phyloP scores from a whole-genome alignment of 1,140 invertebrate species.

The Littorina saxatilis region DNA sequence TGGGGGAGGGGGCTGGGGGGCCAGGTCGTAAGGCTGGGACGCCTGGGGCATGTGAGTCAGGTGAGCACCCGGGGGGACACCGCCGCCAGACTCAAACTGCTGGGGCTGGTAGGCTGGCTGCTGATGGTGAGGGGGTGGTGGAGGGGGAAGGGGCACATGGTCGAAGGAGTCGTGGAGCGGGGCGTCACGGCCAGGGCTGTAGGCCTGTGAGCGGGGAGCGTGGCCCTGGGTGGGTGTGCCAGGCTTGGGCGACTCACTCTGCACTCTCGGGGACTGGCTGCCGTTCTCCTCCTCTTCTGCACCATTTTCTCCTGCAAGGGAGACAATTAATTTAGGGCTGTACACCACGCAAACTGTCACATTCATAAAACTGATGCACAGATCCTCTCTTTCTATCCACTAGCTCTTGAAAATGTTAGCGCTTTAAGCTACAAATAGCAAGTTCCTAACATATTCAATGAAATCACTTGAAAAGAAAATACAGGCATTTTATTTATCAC shows the following conservation, averaged over 20 bases:
- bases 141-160: constrained; percentile 20
- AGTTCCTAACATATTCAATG: too few relatives aligned
- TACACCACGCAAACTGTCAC: too few relatives aligned
- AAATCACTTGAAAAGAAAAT: too few relatives aligned
- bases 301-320: constrained; percentile 41
- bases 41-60: constrained; percentile 18
- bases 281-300: constrained; percentile 55
- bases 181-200: constrained; percentile 28
- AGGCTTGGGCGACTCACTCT: constrained; percentile 36
- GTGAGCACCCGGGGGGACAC: constrained; percentile 25
- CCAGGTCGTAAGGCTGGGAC: constrained; percentile 27
- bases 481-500: too few relatives aligned
- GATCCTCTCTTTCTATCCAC: too few relatives aligned
- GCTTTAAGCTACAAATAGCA: too few relatives aligned
- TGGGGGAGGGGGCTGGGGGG: constrained; percentile 41
- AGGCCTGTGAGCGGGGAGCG: background rate
- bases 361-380: too few relatives aligned
- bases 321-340: too few relatives aligned
- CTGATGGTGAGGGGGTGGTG: constrained; percentile 21
- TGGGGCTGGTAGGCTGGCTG: background rate
- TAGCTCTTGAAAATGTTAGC: too few relatives aligned
- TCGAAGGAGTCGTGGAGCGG: constrained; percentile 6
- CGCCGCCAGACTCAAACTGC: constrained; percentile 12
- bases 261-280: constrained; percentile 29
- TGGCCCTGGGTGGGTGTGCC: constrained; percentile 32